Evolutionary conservation across 35 echinoderm and acorn worm species (phyloP).

Genomic region (Apostichopus parvimensis): DNA sequence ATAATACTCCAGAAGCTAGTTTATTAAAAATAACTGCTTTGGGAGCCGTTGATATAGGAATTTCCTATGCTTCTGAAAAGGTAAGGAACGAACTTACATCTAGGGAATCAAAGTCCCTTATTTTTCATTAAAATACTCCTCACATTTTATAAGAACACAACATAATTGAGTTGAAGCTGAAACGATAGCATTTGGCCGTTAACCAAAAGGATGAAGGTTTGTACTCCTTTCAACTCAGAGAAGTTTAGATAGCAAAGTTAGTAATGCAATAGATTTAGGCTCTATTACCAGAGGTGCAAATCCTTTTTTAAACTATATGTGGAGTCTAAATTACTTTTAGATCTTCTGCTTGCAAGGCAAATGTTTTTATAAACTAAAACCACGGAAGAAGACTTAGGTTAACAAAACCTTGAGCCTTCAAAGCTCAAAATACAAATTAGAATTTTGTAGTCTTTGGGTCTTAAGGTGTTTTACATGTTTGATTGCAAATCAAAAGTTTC

Average conservation of each 20-base stretch:
- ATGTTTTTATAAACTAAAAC: constrained; percentile 63
- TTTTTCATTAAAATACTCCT: constrained; percentile 77
- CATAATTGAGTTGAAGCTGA: constrained; percentile 54
- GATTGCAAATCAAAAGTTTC: constrained; percentile 69
- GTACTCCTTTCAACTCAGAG: constrained; percentile 40
- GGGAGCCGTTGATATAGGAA: constrained; percentile 40
- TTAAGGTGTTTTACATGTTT: constrained; percentile 71
- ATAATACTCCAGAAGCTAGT: constrained; percentile 31
- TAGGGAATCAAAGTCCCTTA: constrained; percentile 62
- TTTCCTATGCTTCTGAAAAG: constrained; percentile 47
- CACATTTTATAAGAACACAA: background rate
- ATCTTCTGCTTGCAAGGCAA: constrained; percentile 44
- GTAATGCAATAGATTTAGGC: constrained; percentile 72
- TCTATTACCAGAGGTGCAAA: constrained; percentile 58
- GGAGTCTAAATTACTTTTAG: constrained; percentile 6
- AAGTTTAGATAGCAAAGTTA: constrained; percentile 68
- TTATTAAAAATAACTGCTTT: constrained; percentile 52
- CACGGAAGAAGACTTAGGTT: constrained; percentile 54
- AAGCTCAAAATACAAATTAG: constrained; percentile 51
- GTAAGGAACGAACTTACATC: constrained; percentile 58
- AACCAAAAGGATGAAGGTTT: constrained; percentile 72
- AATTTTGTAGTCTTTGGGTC: constrained; percentile 49
- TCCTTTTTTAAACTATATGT: constrained; percentile 61
- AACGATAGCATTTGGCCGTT: constrained; percentile 71
- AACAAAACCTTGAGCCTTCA: constrained; percentile 58